Evolutionary conservation across 2,797 vertebrate genomes (phyloP), one percentile per base, ranked within the genome.

Genomic region (Amblyopsis hoosieri): DNA sequence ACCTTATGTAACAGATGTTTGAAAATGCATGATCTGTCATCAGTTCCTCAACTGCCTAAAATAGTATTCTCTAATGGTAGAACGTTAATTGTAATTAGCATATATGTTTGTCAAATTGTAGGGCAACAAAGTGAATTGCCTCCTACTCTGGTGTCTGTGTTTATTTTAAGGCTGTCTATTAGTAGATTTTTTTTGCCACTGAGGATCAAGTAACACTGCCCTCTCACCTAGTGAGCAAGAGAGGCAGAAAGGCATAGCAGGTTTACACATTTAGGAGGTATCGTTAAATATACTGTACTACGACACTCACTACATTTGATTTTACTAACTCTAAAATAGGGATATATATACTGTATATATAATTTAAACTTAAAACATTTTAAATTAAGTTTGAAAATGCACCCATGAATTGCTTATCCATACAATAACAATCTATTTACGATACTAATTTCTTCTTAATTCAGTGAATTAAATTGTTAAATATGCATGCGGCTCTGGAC

Each of bases 81-180:
- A 58, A 68, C 37, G 6, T 7, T 7, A 42, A 42, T 9, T 7
- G 6, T 42, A 42, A 42, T 9, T 42, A 7, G 37, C 37, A 42
- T 4, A 42, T 42, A 42, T 42, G 7, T 42, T 23, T 23, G 23
- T 23, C 23, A 23, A 23, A 23, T 46, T 45, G 37, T 46, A 42
- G 45, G 5, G 33, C 46, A 67, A 58, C 47, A 73, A 45, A 61
- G 14, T 61, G 14, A 72, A 60, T 37, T 12, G 33, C 69, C n/a
- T 15, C 55, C 42, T 49, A 54, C 66, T 17, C 37, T 31, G n/a
- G 50, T 66, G 56, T 62, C 54, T 62, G 61, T 71, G 82, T 86
- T 77, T 90, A 90, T 91, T 90, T 90, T 84, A 54, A 77, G 79
- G 57, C 1, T 1, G 15, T 86, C 87, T 91, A 90, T 91, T 89